Base-by-base conservation (phyloP, 2,888 invertebrate genomes). In the Sinotaia quadrata region DNA sequence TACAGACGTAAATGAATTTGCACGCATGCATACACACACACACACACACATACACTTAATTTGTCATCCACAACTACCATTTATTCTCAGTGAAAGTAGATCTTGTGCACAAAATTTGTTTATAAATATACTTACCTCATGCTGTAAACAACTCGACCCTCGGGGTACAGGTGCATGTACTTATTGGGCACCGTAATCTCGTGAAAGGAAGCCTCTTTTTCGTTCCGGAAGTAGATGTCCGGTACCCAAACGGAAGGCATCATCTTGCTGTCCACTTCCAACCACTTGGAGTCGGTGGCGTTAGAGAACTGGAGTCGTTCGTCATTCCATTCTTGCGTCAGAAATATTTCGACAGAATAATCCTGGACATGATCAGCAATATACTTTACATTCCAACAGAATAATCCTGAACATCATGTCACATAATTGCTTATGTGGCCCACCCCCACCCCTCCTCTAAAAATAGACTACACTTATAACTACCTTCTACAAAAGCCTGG, bases 171-270 rank as follows among this genome's bases (percentile, higher is more conserved):
- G 58, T 84, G 82, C 78, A 85, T 78, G 47, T 81, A 78, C 60
- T 78, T 78, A 67, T 85, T 85, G 8, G 84, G 84, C 2, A 85
- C 83, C 0, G 84, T 85, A 37, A 85, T 80, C 21, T 77, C 73
- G 67, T 85, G 84, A 65, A 84, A 77, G 27, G 78, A 75, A 2
- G 81, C 84, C n/a, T 75, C 68, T 66, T 85, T 85, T 65, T 84
- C 85, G 73, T 85, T 85, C 31, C 80, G 71, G 61, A 85, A 82
- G 71, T 82, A 84, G 29, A 84, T 74, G 59, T 85, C 85, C 5
- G 85, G 85, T 18, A 84, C 81, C 85, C 85, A 85, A 5, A 84
- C 75, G 4, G 67, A 66, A 41, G 75, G 71, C 76, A 84, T 85
- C 31, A 81, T 68, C 47, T 80, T 77, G 1, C 78, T 73, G 72